Percentiles rank a stretch among this genome's conserved stretches.
Evolutionary conservation across 2,888 invertebrate genomes (phyloP).

Genomic region (Lissocephala sabroskyi): DNA sequence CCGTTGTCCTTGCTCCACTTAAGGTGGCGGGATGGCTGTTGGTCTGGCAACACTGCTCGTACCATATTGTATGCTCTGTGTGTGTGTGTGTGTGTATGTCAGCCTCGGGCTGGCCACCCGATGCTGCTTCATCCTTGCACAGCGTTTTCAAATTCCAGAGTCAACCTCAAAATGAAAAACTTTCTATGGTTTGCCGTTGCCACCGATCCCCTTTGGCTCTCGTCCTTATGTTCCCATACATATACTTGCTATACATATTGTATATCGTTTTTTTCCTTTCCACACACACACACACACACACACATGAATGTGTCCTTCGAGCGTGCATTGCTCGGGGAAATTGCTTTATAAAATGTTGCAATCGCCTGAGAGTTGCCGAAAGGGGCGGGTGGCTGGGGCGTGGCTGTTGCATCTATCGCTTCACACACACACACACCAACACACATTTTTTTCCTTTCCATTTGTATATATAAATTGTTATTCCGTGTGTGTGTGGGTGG

Average conservation of each 20-base stretch:
- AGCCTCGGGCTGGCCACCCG: no score
- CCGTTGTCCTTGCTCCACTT: constrained; percentile 66
- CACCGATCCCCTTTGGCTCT: background rate
- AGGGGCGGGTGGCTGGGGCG: constrained; percentile 17
- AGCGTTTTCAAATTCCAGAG: constrained; percentile 59
- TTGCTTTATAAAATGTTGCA: constrained; percentile 61
- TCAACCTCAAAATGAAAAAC: constrained; percentile 63
- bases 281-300: constrained; percentile 22
- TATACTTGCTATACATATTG: constrained; percentile 52
- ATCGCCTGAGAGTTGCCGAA: constrained; percentile 41
- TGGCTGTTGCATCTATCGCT: background rate
- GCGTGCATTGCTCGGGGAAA: constrained; percentile 55
- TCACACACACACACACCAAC: no score
- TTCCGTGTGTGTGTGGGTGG: constrained; percentile 17
- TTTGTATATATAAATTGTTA: constrained; percentile 8
- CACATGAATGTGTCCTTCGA: constrained; percentile 41
- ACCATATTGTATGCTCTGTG: background rate
- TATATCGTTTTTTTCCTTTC: constrained; percentile 31
- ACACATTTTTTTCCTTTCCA: no score
- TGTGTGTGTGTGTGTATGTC: background rate
- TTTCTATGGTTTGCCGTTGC: constrained; percentile 42
- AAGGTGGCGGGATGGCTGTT: constrained; percentile 21
- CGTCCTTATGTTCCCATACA: constrained; percentile 5
- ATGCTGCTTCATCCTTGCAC: constrained; percentile 41
- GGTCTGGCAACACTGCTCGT: no score